Base-by-base conservation (phyloP, 2,888 invertebrate species). In the Diaprepes abbreviatus region DNA sequence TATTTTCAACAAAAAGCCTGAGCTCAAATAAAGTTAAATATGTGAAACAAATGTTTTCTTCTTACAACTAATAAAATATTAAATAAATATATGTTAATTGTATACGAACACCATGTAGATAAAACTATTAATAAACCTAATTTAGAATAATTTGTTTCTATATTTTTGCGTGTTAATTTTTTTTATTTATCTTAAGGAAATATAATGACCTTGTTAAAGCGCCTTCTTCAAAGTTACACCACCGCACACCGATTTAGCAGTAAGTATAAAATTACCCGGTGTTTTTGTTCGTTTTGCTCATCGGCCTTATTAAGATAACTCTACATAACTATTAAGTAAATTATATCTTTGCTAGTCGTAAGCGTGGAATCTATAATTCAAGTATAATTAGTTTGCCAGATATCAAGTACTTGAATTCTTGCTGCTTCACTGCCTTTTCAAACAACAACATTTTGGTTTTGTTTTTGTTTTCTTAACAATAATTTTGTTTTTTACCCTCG, bases 321-420 rank as follows among this genome's bases (percentile, higher is more conserved):
- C 50, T 58, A 35, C 54, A 48, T 38, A 57, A 48, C 28, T 50
- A 66, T 58, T 33, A 38, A 31, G 52, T 6, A 66, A 66, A 66
- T 59, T 66, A 57, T 40, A 63, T 35, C 35, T 21, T 48, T 38
- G 50, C 24, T 36, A 66, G 40, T 66, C 19, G 40, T 54, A 38
- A 59, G 40, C 66, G 66, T 54, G 54, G 58, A 66, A 59, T 66
- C 52, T 59, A 48, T 66, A 66, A 66, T 66, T 55, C 21, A 48
- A 38, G 50, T 33, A 24, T 24, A 58, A 66, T 58, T 66, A 66
- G 57, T 66, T 58, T 33, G 14, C 16, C 14, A 48, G 62, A 21
- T 45, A 45, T 21, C 45, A 45, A 21, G 45, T 14, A 21, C 38
- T 54, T 63, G 54, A 40, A 6, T 36, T 24, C 33, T 58, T 66